Percentiles rank a stretch among this genome's conserved stretches.
phyloP scores from a whole-genome alignment of 2,888 invertebrate species.

The Eretmocerus hayati region DNA sequence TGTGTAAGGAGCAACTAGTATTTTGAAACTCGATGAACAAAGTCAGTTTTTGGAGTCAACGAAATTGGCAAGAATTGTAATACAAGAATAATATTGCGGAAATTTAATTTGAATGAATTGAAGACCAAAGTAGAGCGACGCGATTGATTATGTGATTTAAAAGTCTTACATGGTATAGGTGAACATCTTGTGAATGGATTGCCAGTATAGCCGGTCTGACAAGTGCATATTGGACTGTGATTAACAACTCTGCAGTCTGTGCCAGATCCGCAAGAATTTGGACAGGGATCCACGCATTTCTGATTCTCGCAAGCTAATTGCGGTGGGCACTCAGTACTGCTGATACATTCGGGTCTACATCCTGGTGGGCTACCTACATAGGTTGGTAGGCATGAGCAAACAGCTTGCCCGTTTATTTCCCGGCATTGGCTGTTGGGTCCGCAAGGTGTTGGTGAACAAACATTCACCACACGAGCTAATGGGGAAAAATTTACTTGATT shows the following conservation, averaged over 20 bases:
- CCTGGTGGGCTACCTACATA: constrained; percentile 58
- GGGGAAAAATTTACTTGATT: constrained; percentile 17
- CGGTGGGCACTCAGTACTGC: constrained; percentile 57
- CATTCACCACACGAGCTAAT: constrained; percentile 42
- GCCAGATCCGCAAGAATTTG: constrained; percentile 54
- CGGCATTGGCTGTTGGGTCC: constrained; percentile 60
- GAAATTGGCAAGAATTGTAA: too few relatives aligned
- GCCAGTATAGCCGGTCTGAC: constrained; percentile 47
- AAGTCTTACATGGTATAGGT: constrained; percentile 31
- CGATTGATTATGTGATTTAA: too few relatives aligned
- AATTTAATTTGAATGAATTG: too few relatives aligned
- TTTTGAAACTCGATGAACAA: too few relatives aligned
- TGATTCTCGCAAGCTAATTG: constrained; percentile 59
- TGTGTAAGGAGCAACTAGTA: too few relatives aligned
- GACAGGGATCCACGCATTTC: constrained; percentile 62
- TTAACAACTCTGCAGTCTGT: constrained; percentile 51
- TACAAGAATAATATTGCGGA: too few relatives aligned
- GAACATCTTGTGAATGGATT: constrained; percentile 49
- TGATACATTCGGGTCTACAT: constrained; percentile 63
- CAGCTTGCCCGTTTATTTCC: constrained; percentile 54
- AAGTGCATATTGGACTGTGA: constrained; percentile 50
- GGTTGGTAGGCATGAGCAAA: constrained; percentile 57
- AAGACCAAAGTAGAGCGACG: too few relatives aligned
- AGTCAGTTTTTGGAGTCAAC: too few relatives aligned
- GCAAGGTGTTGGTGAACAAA: constrained; percentile 57